phyloP scores from a whole-genome alignment of 2,113 vertebrate species.

The Anolis carolinensis region DNA sequence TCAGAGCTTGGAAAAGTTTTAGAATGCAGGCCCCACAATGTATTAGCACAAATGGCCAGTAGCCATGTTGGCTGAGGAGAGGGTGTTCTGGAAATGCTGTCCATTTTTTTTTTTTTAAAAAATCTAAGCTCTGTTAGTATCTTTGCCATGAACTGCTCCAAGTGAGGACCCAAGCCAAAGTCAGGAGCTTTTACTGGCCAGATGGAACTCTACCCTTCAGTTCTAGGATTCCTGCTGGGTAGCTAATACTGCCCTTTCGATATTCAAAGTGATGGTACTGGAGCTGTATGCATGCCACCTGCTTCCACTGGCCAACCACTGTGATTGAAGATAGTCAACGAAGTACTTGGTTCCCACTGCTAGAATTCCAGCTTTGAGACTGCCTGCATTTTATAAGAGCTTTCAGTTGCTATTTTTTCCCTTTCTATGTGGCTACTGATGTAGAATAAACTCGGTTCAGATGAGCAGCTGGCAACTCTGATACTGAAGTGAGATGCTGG shows the following conservation, averaged over 20 bases:
- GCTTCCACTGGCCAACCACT: background rate
- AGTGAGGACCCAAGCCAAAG: background rate
- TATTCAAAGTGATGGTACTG: background rate
- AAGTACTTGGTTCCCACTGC: background rate
- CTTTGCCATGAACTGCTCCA: background rate
- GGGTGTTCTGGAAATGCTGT: too few species aligned
- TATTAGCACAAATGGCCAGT: too few species aligned
- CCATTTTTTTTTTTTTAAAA: too few species aligned
- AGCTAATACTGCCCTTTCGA: background rate
- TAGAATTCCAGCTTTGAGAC: background rate
- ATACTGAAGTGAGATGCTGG: too few species aligned
- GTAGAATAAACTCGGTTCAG: conserved; percentile 1
- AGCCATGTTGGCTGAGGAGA: too few species aligned
- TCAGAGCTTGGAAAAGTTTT: too few species aligned
- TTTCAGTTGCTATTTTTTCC: too few species aligned
- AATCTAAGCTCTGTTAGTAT: background rate
- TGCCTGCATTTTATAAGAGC: background rate
- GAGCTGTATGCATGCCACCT: background rate
- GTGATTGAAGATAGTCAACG: background rate
- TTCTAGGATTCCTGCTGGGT: background rate
- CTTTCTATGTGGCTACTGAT: background rate
- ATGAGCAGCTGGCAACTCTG: background rate
- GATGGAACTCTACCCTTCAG: background rate
- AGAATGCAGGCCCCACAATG: too few species aligned
- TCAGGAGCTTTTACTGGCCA: background rate